These are phyloP conservation scores for Turritopsis rubra DNA, from an alignment of 30 jellyfish, hydroid and myxozoan genomes.

Conservation along the genomic window DNA sequence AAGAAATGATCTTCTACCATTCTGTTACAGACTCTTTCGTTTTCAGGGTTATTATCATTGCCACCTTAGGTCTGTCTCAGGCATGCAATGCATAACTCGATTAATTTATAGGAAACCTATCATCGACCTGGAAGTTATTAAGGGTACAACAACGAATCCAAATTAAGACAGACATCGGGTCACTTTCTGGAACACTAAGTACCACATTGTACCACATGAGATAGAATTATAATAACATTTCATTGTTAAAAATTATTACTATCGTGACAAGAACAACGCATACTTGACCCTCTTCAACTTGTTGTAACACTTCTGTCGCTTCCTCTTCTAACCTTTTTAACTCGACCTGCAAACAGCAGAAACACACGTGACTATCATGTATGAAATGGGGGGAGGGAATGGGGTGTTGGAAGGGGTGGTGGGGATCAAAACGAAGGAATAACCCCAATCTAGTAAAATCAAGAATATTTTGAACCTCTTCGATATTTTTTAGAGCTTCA, in stretches of 20 bases:
- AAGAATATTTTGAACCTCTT: slow-evolving; percentile 25
- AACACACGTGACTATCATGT: not conserved
- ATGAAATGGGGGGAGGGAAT: not conserved
- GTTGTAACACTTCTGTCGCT: slow-evolving; percentile 55
- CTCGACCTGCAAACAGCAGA: slow-evolving; percentile 42
- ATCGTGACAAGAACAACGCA: not conserved
- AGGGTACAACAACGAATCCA: no score
- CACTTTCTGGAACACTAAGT: not conserved
- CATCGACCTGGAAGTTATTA: no score
- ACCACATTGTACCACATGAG: not conserved
- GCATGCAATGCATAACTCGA: no score
- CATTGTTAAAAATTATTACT: not conserved
- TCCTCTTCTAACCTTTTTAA: slow-evolving; percentile 56
- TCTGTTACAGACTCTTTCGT: no score
- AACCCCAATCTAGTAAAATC: no score
- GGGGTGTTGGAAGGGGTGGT: no score
- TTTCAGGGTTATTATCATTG: no score
- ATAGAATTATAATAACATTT: not conserved
- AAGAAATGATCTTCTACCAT: no score
- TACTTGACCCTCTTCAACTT: slow-evolving; percentile 67
- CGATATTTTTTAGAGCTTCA: slow-evolving; percentile 42
- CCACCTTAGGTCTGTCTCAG: no score
- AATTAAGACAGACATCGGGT: not conserved
- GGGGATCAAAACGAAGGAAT: no score
- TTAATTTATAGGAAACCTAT: no score